These are phyloP conservation scores for Astropecten irregularis DNA, from an alignment of 53 echinoderm and acorn worm species.

Conservation along the genomic window DNA sequence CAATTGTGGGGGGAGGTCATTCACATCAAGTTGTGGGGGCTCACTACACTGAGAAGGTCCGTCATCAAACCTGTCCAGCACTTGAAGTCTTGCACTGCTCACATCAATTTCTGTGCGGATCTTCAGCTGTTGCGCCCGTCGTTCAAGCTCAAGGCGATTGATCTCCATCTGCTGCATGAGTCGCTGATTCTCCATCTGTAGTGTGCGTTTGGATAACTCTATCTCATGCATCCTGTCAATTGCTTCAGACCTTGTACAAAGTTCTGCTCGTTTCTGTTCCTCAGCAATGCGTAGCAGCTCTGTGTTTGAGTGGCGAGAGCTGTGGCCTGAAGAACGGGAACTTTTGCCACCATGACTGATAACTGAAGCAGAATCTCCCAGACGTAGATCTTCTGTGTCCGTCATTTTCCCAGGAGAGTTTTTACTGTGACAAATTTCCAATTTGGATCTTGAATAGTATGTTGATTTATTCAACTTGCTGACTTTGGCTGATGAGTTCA, in stretches of 20 bases:
- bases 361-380: background rate
- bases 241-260: background rate
- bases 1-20: background rate
- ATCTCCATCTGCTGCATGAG: slow-evolving; percentile 7
- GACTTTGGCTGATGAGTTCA: no score
- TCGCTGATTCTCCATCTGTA: background rate
- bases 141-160: background rate
- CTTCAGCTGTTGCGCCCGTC: background rate
- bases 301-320: background rate
- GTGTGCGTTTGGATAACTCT: background rate
- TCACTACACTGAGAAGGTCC: background rate
- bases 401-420: background rate
- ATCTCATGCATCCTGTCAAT: background rate
- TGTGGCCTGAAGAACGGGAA: background rate
- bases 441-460: no score
- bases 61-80: background rate
- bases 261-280: background rate
- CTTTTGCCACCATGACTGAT: background rate
- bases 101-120: background rate
- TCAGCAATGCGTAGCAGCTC: background rate
- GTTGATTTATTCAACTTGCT: no score
- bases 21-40: background rate
- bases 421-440: no score
- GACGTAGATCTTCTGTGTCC: background rate
- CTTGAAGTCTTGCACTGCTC: background rate